These are phyloP conservation scores for Hiodon tergisus DNA, from an alignment of 2,113 vertebrate species.

Conservation along the genomic window DNA sequence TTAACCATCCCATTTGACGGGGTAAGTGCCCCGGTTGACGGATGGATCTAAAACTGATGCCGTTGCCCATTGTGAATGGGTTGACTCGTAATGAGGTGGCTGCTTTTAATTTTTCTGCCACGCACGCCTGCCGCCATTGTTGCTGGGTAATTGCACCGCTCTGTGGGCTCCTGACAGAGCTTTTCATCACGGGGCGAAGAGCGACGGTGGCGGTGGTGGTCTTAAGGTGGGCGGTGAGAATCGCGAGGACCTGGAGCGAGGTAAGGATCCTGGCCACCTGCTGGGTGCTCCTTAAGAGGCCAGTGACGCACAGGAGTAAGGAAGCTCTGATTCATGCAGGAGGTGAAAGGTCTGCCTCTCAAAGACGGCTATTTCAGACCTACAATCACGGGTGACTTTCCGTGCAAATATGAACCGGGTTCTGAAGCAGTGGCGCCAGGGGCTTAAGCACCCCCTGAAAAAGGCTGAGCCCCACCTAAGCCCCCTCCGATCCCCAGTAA, in stretches of 20 bases:
- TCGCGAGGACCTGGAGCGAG: background rate
- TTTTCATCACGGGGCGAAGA: background rate
- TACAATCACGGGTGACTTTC: too few species aligned
- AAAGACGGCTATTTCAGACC: too few species aligned
- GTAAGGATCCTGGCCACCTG: background rate
- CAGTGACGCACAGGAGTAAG: background rate
- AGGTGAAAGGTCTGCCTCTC: too few species aligned
- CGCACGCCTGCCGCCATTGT: background rate
- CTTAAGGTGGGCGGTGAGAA: background rate
- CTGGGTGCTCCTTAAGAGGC: background rate
- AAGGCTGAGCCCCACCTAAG: too few species aligned
- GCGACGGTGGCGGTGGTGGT: background rate
- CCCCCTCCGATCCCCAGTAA: too few species aligned
- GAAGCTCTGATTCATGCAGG: too few species aligned
- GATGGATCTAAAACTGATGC: conserved; percentile 15
- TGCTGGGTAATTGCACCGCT: conserved; percentile 15
- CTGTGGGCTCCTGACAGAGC: background rate
- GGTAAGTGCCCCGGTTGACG: conserved; percentile 20
- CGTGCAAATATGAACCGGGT: too few species aligned
- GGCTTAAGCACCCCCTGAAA: too few species aligned
- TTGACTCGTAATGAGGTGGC: conserved; percentile 10
- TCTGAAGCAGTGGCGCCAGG: too few species aligned
- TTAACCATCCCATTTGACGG: conserved; percentile 22
- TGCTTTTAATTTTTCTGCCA: conserved; percentile 7
- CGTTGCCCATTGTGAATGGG: conserved; percentile 13